These are phyloP conservation scores for Onychorhynchus coronatus DNA, from an alignment of 2,113 vertebrate genomes.

Conservation along the genomic window DNA sequence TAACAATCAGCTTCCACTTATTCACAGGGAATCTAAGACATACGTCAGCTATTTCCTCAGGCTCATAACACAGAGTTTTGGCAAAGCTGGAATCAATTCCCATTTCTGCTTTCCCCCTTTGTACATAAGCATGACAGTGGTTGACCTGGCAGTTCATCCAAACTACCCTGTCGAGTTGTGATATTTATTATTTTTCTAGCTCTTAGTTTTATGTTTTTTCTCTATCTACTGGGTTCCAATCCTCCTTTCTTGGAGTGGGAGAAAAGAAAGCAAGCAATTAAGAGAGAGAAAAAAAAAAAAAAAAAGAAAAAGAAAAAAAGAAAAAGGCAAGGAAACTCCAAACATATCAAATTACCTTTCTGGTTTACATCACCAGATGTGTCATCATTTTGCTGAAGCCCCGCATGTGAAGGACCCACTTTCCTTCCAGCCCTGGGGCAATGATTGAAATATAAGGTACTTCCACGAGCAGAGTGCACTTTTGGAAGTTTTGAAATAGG, in stretches of 20 bases:
- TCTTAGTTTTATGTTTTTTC: background rate
- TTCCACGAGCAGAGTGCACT: background rate
- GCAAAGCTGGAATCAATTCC: background rate
- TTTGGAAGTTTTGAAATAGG: background rate
- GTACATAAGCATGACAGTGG: background rate
- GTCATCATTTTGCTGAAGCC: constrained; percentile 12
- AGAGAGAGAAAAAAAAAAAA: background rate
- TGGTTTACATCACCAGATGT: constrained; percentile 15
- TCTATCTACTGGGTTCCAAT: background rate
- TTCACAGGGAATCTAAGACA: background rate
- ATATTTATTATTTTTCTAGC: background rate
- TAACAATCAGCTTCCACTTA: background rate
- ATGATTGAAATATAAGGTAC: background rate
- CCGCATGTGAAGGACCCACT: background rate
- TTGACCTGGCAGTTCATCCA: background rate
- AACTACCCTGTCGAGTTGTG: background rate
- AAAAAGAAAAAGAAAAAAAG: background rate
- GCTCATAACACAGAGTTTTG: background rate
- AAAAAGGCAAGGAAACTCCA: background rate
- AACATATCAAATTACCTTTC: background rate
- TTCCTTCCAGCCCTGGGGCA: background rate
- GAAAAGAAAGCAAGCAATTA: background rate
- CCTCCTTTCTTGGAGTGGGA: background rate
- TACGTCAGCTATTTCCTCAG: background rate
- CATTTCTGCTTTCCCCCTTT: background rate